Evolutionary conservation across 1,140 invertebrate genomes (phyloP), one percentile per base, ranked within the genome.

Genomic region (Stenopsyche tienmushanensis): DNA sequence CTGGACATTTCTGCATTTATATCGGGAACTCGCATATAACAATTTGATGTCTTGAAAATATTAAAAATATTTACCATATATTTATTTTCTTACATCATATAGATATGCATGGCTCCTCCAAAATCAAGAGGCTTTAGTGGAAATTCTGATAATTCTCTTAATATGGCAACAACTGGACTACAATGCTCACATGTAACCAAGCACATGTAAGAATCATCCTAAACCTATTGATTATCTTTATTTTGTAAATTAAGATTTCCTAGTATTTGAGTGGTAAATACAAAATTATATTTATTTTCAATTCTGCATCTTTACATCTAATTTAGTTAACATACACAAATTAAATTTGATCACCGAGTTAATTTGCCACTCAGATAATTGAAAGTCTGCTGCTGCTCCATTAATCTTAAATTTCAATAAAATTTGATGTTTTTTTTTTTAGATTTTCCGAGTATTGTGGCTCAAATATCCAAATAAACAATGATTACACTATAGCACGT

Each of bases 361-460:
- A n/a, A n/a, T n/a, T n/a, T n/a, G n/a, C n/a, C n/a, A n/a, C n/a
- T n/a, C n/a, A n/a, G n/a, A n/a, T n/a, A n/a, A n/a, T n/a, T n/a
- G n/a, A n/a, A n/a, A n/a, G n/a, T n/a, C n/a, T n/a, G n/a, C n/a
- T n/a, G n/a, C n/a, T n/a, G n/a, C n/a, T n/a, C 29, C 29, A 34
- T 13, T 47, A 47, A 7, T 15, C 5, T 47, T 5, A 47, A 9
- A 15, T 15, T 8, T 20, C 15, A n/a, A 13, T 17, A 47, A 9
- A 15, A 15, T 15, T 47, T 7, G 18, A 47, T 47, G 18, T 47
- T 8, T 47, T 9, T 47, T 47, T 55, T 53, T 62, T 23, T 53
- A 70, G 73, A 13, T 85, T 85, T 69, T 83, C 88, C 24, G 86
- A 90, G 65, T 91, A 88, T 62, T 88, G 86, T 72, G 89, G 90